Base-by-base conservation (phyloP, 2,888 invertebrate species). In the Drosophila merina region DNA sequence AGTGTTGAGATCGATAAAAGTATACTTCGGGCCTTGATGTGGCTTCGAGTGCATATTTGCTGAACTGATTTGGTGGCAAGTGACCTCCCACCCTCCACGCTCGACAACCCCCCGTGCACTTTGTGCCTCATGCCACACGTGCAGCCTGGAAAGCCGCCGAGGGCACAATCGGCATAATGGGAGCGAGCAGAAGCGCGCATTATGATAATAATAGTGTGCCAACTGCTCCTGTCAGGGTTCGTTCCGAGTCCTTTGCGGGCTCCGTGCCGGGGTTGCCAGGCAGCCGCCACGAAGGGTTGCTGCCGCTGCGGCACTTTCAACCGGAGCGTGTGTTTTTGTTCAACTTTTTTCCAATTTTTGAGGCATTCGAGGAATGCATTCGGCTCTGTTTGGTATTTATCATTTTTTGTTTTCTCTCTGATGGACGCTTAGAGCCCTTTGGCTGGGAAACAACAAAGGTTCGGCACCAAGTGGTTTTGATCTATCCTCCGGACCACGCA, bases 161-260 rank as follows among this genome's bases (percentile, higher is more conserved):
- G 51, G 55, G 44, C 57, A 64, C 73, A 79, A 75, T 79, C 79
- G 75, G 51, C 64, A 73, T 73, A 78, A 75, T 78, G 72, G 72
- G 72, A 67, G 63, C 47, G 38, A 49, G 57, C 42, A 31, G 33
- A 62, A 45, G 45, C 70, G 73, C 72, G 75, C 70, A 81, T 81
- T 78, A 80, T 81, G 56, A 70, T 79, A 77, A 79, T 82, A 81
- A 77, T 84, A 82, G 82, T 81, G 78, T 75, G 79, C 79, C 77
- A 84, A 78, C 76, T 76, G 77, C 60, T 42, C 33, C 26, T 26
- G 10, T 25, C 51, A 33, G 51, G 58, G 58, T 51, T 36, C 60
- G 66, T 59, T 58, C 57, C 47, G 59, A 40, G 33, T 44, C 26
- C 20, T 51, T 47, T 59, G 36, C 47, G 77, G 79, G 80, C 81